Percentiles rank a stretch among this genome's conserved stretches.
Evolutionary conservation across 1,140 invertebrate genomes (phyloP).

Genomic region (Gonatopus flavifemur): DNA sequence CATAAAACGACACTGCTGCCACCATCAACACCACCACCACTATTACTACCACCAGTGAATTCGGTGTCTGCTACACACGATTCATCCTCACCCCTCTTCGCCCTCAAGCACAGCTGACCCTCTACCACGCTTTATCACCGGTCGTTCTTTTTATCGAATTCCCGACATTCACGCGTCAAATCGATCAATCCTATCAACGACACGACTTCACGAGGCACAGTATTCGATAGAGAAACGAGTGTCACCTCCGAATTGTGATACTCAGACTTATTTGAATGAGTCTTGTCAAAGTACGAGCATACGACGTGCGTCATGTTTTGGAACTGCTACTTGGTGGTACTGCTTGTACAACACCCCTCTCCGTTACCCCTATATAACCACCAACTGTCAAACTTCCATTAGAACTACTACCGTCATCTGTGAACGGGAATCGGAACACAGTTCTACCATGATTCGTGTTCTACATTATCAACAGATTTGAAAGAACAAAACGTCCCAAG

Average conservation of each 20-base stretch:
- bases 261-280: neutral
- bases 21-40: neutral
- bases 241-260: slow-evolving; percentile 3
- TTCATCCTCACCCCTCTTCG: neutral
- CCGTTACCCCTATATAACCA: too few species aligned
- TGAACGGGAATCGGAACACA: neutral
- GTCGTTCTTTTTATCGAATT: neutral
- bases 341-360: neutral
- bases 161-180: neutral
- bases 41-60: neutral
- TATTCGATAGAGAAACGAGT: neutral
- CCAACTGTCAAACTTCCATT: too few species aligned
- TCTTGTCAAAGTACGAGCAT: neutral
- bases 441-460: too few species aligned
- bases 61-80: neutral
- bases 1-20: slow-evolving; percentile 9
- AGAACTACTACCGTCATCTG: neutral
- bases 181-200: neutral
- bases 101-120: neutral
- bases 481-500: too few species aligned
- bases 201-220: too few species aligned
- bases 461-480: neutral
- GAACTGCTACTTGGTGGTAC: neutral
- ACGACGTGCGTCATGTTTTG: slow-evolving; percentile 20
- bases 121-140: slow-evolving; percentile 7